Evolutionary conservation across 2,797 vertebrate species (phyloP).

Genomic region (Zalophus californianus): DNA sequence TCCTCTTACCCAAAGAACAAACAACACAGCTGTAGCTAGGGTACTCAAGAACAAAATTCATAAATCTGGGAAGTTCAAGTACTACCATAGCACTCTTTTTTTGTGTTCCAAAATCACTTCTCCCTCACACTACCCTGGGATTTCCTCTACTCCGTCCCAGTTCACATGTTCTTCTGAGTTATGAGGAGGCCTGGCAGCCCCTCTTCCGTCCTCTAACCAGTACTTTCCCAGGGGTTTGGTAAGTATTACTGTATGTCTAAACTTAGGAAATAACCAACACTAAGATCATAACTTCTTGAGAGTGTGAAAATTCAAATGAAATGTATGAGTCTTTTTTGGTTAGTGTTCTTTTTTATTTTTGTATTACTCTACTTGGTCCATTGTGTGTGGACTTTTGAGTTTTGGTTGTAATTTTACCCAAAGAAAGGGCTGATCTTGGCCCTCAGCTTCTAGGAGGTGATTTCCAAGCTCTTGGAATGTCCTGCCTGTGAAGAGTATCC

Average conservation of each 20-base stretch:
- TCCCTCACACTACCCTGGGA: neutral
- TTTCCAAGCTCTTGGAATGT: neutral
- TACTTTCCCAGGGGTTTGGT: neutral
- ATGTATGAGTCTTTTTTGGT: neutral
- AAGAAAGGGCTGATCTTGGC: neutral
- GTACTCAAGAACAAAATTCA: neutral
- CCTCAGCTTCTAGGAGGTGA: neutral
- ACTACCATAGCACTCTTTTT: neutral
- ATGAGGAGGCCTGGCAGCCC: neutral
- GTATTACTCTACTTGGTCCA: neutral
- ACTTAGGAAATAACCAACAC: neutral
- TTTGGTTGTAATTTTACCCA: neutral
- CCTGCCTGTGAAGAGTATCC: neutral
- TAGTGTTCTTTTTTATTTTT: neutral
- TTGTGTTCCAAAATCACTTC: neutral
- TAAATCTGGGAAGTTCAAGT: neutral
- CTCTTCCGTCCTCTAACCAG: neutral
- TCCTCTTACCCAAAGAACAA: neutral
- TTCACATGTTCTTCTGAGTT: neutral
- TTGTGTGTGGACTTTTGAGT: conserved; percentile 7
- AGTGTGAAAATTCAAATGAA: neutral
- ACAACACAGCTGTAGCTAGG: neutral
- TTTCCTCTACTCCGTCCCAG: neutral
- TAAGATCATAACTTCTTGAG: neutral
- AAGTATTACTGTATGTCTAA: neutral